A percentile compares a stretch with the other conserved stretches of the same genome.
These are phyloP conservation scores for Crenuchus spilurus DNA, from an alignment of 2,797 vertebrate genomes.

Conservation along the genomic window DNA sequence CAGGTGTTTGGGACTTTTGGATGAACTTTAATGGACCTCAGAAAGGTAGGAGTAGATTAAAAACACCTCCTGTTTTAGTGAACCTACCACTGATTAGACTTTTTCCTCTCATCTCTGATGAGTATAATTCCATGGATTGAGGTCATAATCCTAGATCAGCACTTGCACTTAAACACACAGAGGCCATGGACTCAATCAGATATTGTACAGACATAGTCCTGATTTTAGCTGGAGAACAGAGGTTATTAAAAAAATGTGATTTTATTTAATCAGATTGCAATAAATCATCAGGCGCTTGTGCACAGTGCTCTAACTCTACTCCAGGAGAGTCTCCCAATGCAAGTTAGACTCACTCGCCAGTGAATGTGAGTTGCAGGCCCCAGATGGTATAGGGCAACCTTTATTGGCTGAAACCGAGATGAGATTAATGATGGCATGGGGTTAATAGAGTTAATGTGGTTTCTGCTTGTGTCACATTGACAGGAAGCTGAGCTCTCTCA, in stretches of 20 bases:
- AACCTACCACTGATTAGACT: not conserved
- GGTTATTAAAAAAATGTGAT: not conserved
- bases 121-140: not conserved
- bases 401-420: not conserved
- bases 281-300: not conserved
- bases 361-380: not conserved
- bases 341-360: not conserved
- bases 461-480: not conserved
- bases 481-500: constrained; percentile 11
- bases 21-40: not conserved
- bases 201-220: not conserved
- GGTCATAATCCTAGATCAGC: not conserved
- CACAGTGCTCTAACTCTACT: not conserved
- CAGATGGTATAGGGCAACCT: not conserved
- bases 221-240: not conserved
- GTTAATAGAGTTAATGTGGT: not conserved
- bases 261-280: no score
- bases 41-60: not conserved
- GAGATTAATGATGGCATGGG: constrained; percentile 4
- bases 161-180: no score
- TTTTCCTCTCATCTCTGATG: not conserved
- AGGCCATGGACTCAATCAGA: not conserved
- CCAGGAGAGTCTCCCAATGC: not conserved
- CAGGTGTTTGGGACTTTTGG: not conserved
- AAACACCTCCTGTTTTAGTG: not conserved